Percentiles rank a stretch among this genome's conserved stretches.
Evolutionary conservation across 2,113 vertebrate genomes (phyloP).

Genomic region (Petromus typicus): DNA sequence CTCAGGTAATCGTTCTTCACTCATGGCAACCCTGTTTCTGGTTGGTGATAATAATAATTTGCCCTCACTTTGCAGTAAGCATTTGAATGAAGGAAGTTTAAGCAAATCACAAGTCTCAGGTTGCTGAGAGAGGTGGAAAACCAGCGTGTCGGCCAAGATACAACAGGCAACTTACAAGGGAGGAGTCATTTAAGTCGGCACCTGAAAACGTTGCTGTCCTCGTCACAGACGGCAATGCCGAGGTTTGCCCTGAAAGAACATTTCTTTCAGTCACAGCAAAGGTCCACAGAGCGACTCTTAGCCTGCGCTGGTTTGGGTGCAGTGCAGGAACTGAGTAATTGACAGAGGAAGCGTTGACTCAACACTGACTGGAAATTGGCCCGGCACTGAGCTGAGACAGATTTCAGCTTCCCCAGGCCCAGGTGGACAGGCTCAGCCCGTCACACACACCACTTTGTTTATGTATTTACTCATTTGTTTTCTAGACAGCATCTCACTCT

Average conservation of each 20-base stretch:
- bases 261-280: background rate
- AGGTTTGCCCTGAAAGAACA: background rate
- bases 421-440: background rate
- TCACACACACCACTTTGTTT: background rate
- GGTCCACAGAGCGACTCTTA: background rate
- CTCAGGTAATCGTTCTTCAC: slow-evolving; percentile 80
- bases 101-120: background rate
- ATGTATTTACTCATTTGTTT: background rate
- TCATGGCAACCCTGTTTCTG: background rate
- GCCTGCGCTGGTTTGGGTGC: background rate
- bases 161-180: background rate
- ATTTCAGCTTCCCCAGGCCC: background rate
- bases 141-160: background rate
- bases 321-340: background rate
- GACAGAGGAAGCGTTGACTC: background rate
- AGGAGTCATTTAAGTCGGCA: background rate
- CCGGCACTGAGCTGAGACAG: background rate
- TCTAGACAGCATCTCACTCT: background rate
- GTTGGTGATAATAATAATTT: background rate
- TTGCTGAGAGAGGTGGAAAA: background rate
- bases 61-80: background rate
- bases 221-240: background rate
- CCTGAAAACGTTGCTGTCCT: background rate
- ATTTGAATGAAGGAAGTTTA: background rate
- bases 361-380: background rate